A percentile compares a stretch with the other conserved stretches of the same genome.
phyloP scores from a whole-genome alignment of 1,140 invertebrate genomes.

The Halotydeus destructor region DNA sequence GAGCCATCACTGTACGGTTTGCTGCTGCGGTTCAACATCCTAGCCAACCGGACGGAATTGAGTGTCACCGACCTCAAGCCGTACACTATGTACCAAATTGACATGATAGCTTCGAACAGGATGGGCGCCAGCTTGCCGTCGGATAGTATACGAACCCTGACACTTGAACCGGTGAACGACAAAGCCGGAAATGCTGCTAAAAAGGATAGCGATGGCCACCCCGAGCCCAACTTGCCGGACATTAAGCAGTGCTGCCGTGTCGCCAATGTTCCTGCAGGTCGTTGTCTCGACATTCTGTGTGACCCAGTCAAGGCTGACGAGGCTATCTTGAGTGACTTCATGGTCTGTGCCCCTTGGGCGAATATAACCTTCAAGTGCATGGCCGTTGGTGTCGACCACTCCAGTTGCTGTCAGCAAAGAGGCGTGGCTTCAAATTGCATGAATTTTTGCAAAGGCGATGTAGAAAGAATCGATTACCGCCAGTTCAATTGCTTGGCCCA shows the following conservation, averaged over 20 bases:
- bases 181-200: neutral
- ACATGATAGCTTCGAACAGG: constrained; percentile 43
- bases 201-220: neutral
- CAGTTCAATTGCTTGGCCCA: constrained; percentile 45
- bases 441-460: constrained; percentile 42
- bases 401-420: constrained; percentile 40
- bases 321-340: constrained; percentile 42
- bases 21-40: constrained; percentile 21
- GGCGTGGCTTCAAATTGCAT: constrained; percentile 45
- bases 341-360: constrained; percentile 66
- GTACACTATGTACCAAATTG: constrained; percentile 47
- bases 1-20: constrained; percentile 1
- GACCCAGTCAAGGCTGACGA: constrained; percentile 41
- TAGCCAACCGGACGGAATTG: constrained; percentile 36
- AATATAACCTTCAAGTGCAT: constrained; percentile 48
- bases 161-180: constrained; percentile 20
- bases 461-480: constrained; percentile 44
- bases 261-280: constrained; percentile 44
- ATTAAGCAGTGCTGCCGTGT: constrained; percentile 46
- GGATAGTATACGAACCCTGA: constrained; percentile 40
- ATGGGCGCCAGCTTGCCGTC: constrained; percentile 50
- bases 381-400: constrained; percentile 39
- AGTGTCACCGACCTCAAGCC: constrained; percentile 35
- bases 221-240: constrained; percentile 5
- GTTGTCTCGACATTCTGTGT: constrained; percentile 51